These are phyloP conservation scores for Temnothorax rugatulus DNA, from an alignment of 2,888 invertebrate genomes.

Conservation along the genomic window DNA sequence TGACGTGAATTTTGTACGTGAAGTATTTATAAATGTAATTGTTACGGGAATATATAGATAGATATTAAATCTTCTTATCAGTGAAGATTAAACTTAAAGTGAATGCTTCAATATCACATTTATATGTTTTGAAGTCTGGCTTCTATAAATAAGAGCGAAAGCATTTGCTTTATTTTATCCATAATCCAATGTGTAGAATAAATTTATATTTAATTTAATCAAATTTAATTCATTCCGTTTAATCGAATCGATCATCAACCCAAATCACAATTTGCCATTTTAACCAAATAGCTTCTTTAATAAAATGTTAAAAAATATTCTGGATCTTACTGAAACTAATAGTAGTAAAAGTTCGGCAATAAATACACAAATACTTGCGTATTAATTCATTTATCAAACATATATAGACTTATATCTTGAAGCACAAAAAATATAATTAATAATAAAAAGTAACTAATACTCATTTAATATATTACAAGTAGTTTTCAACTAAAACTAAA, in stretches of 20 bases:
- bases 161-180: background rate
- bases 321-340: background rate
- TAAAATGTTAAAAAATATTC: slow-evolving; percentile 11
- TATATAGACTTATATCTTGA: background rate
- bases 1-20: background rate
- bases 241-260: background rate
- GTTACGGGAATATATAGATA: background rate
- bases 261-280: background rate
- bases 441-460: background rate
- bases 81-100: background rate
- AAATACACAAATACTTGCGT: background rate
- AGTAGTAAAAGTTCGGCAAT: background rate
- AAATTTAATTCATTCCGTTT: slow-evolving; percentile 24
- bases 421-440: background rate
- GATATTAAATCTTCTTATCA: background rate
- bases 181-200: background rate
- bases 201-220: slow-evolving; percentile 25
- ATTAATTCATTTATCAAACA: background rate
- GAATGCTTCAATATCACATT: background rate
- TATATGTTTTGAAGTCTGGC: background rate
- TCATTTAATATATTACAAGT: background rate
- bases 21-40: slow-evolving; percentile 9
- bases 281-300: background rate
- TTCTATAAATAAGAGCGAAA: slow-evolving; percentile 6
- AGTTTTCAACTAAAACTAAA: background rate